Percentiles rank a stretch among this genome's conserved stretches.
These are phyloP conservation scores for Agapostemon virescens DNA, from an alignment of 2,888 invertebrate genomes.

Conservation along the genomic window DNA sequence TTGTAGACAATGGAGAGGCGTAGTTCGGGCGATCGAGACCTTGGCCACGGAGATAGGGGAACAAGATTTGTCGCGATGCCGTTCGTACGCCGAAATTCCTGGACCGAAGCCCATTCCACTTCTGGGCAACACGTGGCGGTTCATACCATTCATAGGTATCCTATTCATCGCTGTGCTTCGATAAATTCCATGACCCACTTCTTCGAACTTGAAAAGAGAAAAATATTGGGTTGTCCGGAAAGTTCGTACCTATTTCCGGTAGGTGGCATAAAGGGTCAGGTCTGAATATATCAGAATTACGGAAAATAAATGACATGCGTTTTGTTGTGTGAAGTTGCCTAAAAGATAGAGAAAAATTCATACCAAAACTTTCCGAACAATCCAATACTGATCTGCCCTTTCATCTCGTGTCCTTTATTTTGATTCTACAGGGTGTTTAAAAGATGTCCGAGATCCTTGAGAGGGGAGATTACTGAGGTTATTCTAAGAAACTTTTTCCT, in stretches of 20 bases:
- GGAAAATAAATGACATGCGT: too few species aligned
- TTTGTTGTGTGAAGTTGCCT: too few species aligned
- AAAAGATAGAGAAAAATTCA: too few species aligned
- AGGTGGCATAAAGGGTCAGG: too few species aligned
- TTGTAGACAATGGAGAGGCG: not conserved
- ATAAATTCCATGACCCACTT: not conserved
- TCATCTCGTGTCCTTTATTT: not conserved
- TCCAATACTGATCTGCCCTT: not conserved
- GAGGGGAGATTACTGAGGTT: too few species aligned
- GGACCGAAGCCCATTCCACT: conserved; percentile 88
- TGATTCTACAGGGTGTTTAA: too few species aligned
- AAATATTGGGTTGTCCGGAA: too few species aligned
- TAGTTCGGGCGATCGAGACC: conserved; percentile 44
- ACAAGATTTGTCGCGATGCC: conserved; percentile 41
- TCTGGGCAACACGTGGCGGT: conserved; percentile 91
- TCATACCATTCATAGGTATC: conserved; percentile 86
- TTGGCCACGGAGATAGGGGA: conserved; percentile 40
- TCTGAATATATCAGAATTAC: too few species aligned
- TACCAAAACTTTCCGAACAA: too few species aligned
- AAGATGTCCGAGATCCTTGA: too few species aligned
- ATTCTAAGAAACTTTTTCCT: too few species aligned
- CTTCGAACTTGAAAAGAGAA: not conserved
- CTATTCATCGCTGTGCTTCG: not conserved
- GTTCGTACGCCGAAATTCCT: conserved; percentile 86
- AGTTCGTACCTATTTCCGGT: too few species aligned